Conservation (phyloP, 92 coral and sea anemone species). For the Palythoa grandis region DNA sequence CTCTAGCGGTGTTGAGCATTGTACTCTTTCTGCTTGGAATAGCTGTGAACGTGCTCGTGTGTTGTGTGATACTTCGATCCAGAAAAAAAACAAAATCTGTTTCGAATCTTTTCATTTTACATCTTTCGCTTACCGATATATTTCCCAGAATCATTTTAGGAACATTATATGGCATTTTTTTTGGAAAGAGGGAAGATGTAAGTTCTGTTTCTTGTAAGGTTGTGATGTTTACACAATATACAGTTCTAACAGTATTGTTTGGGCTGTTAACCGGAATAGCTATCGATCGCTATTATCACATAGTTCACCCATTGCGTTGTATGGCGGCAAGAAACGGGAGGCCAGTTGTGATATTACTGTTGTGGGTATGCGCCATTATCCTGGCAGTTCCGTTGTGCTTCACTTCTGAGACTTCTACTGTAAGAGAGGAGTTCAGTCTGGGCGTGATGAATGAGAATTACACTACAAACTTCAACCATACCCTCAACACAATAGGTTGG, state of each 20-base stretch:
- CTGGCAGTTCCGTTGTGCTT: conserved; percentile 9
- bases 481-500: not conserved
- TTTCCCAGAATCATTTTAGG: not conserved
- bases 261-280: conserved; percentile 32
- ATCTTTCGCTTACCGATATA: conserved; percentile 20
- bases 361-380: conserved; percentile 11
- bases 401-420: not conserved
- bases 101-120: conserved; percentile 26
- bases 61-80: conserved; percentile 22
- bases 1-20: not conserved
- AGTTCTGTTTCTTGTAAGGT: not conserved
- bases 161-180: not conserved
- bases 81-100: conserved; percentile 18
- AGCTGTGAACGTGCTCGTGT: conserved; percentile 10
- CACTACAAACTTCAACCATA: not conserved
- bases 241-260: conserved; percentile 3
- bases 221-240: conserved; percentile 16
- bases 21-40: conserved; percentile 5
- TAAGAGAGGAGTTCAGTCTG: not conserved
- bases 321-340: conserved; percentile 14
- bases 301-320: conserved; percentile 30
- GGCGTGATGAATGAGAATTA: not conserved
- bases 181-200: conserved; percentile 1
- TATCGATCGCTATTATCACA: conserved; percentile 25
- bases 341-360: not conserved